These are phyloP conservation scores for Lerista edwardsae DNA, from an alignment of 2,797 vertebrate genomes.

Conservation along the genomic window DNA sequence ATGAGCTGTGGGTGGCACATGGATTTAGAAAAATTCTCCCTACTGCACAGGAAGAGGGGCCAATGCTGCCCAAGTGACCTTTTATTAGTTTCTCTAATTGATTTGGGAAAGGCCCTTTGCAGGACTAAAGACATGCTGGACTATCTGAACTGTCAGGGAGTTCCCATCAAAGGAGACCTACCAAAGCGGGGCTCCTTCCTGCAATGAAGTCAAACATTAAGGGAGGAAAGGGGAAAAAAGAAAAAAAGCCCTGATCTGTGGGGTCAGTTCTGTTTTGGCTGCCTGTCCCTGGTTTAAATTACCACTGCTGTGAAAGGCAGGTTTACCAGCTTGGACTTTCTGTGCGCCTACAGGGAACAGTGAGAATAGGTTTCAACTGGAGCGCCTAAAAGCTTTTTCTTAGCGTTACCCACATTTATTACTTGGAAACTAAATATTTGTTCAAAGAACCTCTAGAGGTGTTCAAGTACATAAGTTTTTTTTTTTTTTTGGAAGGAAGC, in stretches of 20 bases:
- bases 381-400: conserved; percentile 67
- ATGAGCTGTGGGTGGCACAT: not conserved
- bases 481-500: not conserved
- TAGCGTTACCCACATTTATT: conserved; percentile 68
- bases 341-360: conserved; percentile 47
- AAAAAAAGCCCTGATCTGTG: not conserved
- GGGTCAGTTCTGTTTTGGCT: conserved; percentile 43
- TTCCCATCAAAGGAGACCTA: conserved; percentile 20
- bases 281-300: conserved; percentile 52
- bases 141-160: not conserved
- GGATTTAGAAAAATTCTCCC: not conserved
- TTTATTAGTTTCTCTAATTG: conserved; percentile 22
- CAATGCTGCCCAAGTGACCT: not conserved
- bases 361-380: conserved; percentile 68
- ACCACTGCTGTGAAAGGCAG: conserved; percentile 64
- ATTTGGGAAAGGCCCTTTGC: not conserved
- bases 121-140: not conserved
- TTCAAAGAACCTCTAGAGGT: conserved; percentile 65
- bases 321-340: conserved; percentile 62
- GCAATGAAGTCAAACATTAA: conserved; percentile 45
- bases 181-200: conserved; percentile 6
- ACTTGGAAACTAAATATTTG: conserved; percentile 70
- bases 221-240: not conserved
- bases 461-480: conserved; percentile 57
- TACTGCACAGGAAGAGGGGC: not conserved